phyloP scores from a whole-genome alignment of 2,888 invertebrate species.

The Prosopocoilus inquinatus region DNA sequence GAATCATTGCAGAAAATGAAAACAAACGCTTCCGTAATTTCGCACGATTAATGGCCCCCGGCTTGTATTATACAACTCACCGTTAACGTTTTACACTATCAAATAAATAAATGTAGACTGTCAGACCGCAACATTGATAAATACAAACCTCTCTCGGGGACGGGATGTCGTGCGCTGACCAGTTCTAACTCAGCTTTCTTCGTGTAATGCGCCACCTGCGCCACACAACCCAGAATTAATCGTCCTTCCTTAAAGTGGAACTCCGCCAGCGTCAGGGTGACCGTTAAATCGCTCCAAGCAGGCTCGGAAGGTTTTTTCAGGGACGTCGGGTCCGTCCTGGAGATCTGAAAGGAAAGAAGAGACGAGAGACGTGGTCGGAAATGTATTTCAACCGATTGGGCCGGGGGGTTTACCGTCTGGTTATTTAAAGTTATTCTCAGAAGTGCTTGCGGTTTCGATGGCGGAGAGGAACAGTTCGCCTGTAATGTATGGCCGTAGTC shows the following conservation, averaged over 20 bases:
- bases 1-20: too few species aligned
- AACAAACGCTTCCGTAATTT: too few species aligned
- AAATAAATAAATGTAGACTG: constrained; percentile 4
- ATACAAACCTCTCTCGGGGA: constrained; percentile 73
- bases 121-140: constrained; percentile 13
- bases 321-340: constrained; percentile 47
- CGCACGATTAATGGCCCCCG: too few species aligned
- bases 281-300: constrained; percentile 59
- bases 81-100: too few species aligned
- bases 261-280: constrained; percentile 58
- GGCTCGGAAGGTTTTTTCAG: constrained; percentile 53
- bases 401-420: constrained; percentile 57
- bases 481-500: constrained; percentile 70
- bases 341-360: constrained; percentile 35
- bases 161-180: constrained; percentile 71
- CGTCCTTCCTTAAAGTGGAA: constrained; percentile 61
- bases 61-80: too few species aligned
- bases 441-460: constrained; percentile 71
- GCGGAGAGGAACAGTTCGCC: constrained; percentile 78
- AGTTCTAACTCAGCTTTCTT: constrained; percentile 68
- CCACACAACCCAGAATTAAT: constrained; percentile 69
- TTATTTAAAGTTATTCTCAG: constrained; percentile 77
- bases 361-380: not conserved
- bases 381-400: not conserved
- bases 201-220: constrained; percentile 68